Percentiles rank a stretch among this genome's conserved stretches.
phyloP scores from a whole-genome alignment of 2,113 vertebrate genomes.

The Artemisiospiza belli region DNA sequence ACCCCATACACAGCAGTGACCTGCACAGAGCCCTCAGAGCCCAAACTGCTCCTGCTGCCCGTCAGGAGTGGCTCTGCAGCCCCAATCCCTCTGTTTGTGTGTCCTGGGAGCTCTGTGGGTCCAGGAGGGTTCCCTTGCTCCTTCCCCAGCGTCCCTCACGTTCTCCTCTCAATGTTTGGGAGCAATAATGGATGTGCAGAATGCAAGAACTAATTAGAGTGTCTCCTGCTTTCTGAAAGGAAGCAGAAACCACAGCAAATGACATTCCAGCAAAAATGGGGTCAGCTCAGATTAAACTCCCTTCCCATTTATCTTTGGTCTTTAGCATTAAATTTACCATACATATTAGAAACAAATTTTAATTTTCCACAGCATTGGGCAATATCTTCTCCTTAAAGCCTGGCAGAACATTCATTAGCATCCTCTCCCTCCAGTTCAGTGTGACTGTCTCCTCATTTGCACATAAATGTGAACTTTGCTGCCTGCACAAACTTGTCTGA shows the following conservation, averaged over 20 bases:
- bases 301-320: slow-evolving; percentile 54
- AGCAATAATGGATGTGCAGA: slow-evolving; percentile 24
- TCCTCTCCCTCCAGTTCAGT: slow-evolving; percentile 28
- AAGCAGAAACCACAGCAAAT: slow-evolving; percentile 39
- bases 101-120: not conserved
- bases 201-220: slow-evolving; percentile 43
- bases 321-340: slow-evolving; percentile 70
- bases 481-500: not conserved
- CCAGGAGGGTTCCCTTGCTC: not conserved
- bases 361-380: slow-evolving; percentile 73
- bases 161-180: not conserved
- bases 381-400: slow-evolving; percentile 67
- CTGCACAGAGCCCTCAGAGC: not conserved
- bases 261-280: slow-evolving; percentile 46
- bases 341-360: slow-evolving; percentile 67
- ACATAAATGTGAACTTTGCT: slow-evolving; percentile 58
- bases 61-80: not conserved
- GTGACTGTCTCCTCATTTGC: slow-evolving; percentile 54
- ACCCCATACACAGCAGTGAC: not conserved
- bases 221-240: not conserved
- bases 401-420: slow-evolving; percentile 62
- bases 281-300: slow-evolving; percentile 37
- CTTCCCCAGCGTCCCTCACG: not conserved
- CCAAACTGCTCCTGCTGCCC: not conserved
- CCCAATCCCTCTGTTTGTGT: not conserved